These are phyloP conservation scores for Orthosia gracilis DNA, from an alignment of 2,888 invertebrate genomes.

Conservation along the genomic window DNA sequence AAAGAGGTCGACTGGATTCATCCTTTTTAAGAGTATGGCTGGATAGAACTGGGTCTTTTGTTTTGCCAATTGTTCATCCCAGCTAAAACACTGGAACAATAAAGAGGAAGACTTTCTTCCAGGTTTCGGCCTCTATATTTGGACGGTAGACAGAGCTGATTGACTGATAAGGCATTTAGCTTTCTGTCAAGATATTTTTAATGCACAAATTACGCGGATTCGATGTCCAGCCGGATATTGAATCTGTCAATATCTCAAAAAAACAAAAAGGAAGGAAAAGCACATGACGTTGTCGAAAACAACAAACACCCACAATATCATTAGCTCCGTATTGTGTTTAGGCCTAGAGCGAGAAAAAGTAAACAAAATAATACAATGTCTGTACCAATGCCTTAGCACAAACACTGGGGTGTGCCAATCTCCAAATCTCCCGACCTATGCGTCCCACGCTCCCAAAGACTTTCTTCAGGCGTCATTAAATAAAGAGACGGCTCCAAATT, in stretches of 20 bases:
- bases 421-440: constrained; percentile 83
- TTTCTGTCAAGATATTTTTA: constrained; percentile 1
- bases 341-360: constrained; percentile 53
- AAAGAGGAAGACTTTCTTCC: no score
- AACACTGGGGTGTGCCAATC: constrained; percentile 80
- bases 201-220: not conserved
- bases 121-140: not conserved
- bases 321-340: constrained; percentile 39
- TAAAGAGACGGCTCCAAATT: constrained; percentile 46
- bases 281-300: constrained; percentile 25
- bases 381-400: constrained; percentile 67
- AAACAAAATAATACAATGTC: constrained; percentile 47
- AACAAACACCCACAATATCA: constrained; percentile 34
- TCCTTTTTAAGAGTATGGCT: not conserved
- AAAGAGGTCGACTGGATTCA: not conserved
- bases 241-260: constrained; percentile 37
- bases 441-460: constrained; percentile 68
- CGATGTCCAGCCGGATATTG: constrained; percentile 24
- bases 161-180: constrained; percentile 7
- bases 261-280: constrained; percentile 17
- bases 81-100: not conserved
- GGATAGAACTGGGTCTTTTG: no score
- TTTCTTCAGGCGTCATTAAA: constrained; percentile 53
- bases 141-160: not conserved
- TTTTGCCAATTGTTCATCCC: no score